Evolutionary conservation across 23 tunicate species (phyloP).

Genomic region (Trididemnum clinides): DNA sequence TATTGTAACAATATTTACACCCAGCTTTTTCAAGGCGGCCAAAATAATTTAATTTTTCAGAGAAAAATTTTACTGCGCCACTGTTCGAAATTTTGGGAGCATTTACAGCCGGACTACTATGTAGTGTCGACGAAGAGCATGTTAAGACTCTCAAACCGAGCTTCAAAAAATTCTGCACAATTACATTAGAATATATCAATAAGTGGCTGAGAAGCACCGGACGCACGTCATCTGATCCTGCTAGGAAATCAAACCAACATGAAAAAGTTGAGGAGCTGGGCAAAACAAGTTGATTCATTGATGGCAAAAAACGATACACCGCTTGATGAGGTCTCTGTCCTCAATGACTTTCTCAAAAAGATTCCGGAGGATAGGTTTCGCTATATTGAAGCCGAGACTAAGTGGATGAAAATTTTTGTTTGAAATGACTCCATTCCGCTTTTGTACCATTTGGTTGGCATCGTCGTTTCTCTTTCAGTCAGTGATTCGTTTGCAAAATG

Average conservation of each 20-base stretch:
- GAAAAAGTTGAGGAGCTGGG: not conserved
- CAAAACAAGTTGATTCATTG: not conserved
- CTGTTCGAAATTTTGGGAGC: too few relatives aligned
- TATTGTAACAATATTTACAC: too few relatives aligned
- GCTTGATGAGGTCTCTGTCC: not conserved
- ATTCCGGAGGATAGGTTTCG: conserved; percentile 17
- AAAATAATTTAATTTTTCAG: too few relatives aligned
- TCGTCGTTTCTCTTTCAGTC: not conserved
- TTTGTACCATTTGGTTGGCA: not conserved
- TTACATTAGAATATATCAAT: not conserved
- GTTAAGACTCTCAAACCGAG: too few relatives aligned
- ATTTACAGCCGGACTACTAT: too few relatives aligned
- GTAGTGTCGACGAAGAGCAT: too few relatives aligned
- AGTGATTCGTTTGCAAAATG: not conserved
- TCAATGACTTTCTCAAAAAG: not conserved
- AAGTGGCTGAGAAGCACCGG: not conserved
- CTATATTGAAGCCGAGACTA: not conserved
- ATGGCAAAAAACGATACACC: not conserved
- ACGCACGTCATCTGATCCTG: not conserved
- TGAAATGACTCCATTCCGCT: conserved; percentile 13
- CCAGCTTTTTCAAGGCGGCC: too few relatives aligned
- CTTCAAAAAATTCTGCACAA: too few relatives aligned
- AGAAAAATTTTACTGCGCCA: too few relatives aligned
- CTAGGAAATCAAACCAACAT: not conserved
- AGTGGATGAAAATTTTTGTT: conserved; percentile 20